Evolutionary conservation across 2,888 invertebrate genomes (phyloP), one percentile per base, ranked within the genome.

Genomic region (Polyploca ridens): DNA sequence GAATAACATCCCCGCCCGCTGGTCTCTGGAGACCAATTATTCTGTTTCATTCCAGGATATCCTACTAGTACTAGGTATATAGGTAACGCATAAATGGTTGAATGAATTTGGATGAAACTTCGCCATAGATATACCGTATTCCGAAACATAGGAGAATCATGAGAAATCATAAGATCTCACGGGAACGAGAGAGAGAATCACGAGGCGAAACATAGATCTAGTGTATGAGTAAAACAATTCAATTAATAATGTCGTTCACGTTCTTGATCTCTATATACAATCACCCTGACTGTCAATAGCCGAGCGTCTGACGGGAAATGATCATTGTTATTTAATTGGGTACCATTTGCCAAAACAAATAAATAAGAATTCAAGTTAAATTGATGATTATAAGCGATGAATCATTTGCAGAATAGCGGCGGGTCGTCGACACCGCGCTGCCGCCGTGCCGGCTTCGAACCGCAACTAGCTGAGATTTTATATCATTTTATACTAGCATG

Each of bases 391-490:
- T 67, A 44, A 67, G 38, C 59, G 49, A 19, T 64, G 70, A 69
- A 69, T 69, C 67, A 66, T 70, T 70, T 60, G 66, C 33, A 63
- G 63, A 49, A 46, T 35, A 19, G 59, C 41, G 58, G 54, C 66
- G 16, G 54, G 70, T 66, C 70, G 66, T 64, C 67, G 70, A 69
- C 70, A 44, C 66, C 58, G 58, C 38, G 62, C 27, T 35, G 35
- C 35, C 35, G 35, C 35, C 35, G 38, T 27, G 60, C 5, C 27
- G 57, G 44, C 19, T 38, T 14, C 62, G 16, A 14, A 58, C 38
- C 35, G 44, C 46, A 59, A 59, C 13, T 27, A 58, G n/a, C 58
- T n/a, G 5, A 33, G 58, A 33, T n/a, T 33, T 33, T 33, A 58
- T 58, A 58, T 54, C 54, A 54, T 54, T 54, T 19, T 19, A 54